Evolutionary conservation across 2,113 vertebrate genomes (phyloP).

Genomic region (Typhlomys cinereus): DNA sequence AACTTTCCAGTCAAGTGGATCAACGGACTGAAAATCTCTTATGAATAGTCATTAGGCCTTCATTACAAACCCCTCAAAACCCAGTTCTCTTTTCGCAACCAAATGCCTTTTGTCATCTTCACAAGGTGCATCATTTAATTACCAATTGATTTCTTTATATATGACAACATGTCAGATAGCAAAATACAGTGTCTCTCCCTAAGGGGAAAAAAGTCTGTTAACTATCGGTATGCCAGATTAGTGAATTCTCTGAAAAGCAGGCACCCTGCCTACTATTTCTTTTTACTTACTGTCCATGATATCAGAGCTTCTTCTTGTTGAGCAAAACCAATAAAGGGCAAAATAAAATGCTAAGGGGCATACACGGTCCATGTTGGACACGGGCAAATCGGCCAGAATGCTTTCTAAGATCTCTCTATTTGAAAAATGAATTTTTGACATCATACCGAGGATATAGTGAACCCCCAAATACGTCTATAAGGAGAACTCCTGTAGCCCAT

Average conservation of each 20-base stretch:
- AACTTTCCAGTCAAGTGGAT: slow-evolving; percentile 99
- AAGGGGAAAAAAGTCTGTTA: slow-evolving; percentile 89
- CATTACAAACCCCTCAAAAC: slow-evolving; percentile 97
- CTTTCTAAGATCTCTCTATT: slow-evolving; percentile 31
- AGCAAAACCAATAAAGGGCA: slow-evolving; percentile 36
- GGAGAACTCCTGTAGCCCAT: slow-evolving; percentile 44
- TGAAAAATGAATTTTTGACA: slow-evolving; percentile 34
- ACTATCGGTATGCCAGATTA: slow-evolving; percentile 90
- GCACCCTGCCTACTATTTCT: slow-evolving; percentile 74
- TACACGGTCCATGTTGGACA: slow-evolving; percentile 1
- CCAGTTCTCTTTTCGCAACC: slow-evolving; percentile 94
- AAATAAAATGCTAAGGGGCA: slow-evolving; percentile 41
- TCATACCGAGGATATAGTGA: slow-evolving; percentile 9
- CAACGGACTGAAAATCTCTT: slow-evolving; percentile 98
- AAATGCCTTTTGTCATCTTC: slow-evolving; percentile 99
- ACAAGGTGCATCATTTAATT: slow-evolving; percentile 99
- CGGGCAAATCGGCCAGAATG: slow-evolving; percentile 46
- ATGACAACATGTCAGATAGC: slow-evolving; percentile 99
- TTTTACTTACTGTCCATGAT: slow-evolving; percentile 73
- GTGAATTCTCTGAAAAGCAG: slow-evolving; percentile 82
- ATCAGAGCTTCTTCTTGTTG: slow-evolving; percentile 64
- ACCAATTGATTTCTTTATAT: slow-evolving; percentile 99
- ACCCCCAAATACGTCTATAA: slow-evolving; percentile 23
- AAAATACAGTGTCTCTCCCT: slow-evolving; percentile 94
- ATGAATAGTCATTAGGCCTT: slow-evolving; percentile 99